These are phyloP conservation scores for Leptobrachium leishanense DNA, from an alignment of 2,113 vertebrate species.

Conservation along the genomic window DNA sequence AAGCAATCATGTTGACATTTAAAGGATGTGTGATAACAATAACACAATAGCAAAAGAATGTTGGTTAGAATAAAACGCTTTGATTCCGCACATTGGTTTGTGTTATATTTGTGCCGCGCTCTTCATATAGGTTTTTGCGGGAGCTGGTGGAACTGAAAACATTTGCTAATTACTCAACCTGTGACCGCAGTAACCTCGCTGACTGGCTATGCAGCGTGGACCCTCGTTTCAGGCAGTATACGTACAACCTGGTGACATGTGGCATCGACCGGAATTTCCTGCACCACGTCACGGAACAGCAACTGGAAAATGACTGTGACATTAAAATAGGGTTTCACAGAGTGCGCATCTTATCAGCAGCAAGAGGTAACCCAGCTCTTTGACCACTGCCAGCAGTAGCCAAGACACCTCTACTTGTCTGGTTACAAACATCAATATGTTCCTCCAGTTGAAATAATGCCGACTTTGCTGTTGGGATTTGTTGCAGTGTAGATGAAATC, in stretches of 20 bases:
- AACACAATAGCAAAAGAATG: no score
- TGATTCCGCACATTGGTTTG: not conserved
- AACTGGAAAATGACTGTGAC: constrained; percentile 85
- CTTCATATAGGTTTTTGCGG: constrained; percentile 78
- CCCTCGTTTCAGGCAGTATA: constrained; percentile 92
- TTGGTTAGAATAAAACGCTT: no score
- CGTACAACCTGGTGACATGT: constrained; percentile 85
- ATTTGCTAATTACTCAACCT: constrained; percentile 90
- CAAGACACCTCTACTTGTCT: no score
- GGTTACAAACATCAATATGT: no score
- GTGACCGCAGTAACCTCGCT: constrained; percentile 91
- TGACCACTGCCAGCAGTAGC: not conserved
- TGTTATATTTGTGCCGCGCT: not conserved
- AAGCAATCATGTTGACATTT: no score
- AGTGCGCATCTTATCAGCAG: constrained; percentile 76
- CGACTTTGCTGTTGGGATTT: no score
- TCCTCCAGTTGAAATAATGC: no score
- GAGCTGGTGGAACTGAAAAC: constrained; percentile 92
- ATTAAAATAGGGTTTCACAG: constrained; percentile 84
- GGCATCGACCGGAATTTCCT: constrained; percentile 83
- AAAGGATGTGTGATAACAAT: no score
- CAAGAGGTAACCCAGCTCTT: constrained; percentile 59
- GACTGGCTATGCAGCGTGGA: constrained; percentile 90
- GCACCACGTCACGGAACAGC: constrained; percentile 83
- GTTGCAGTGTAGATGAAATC: no score